Percentiles rank a stretch among this genome's conserved stretches.
Evolutionary conservation across 2,888 invertebrate species (phyloP).

Genomic region (Bombylius major): DNA sequence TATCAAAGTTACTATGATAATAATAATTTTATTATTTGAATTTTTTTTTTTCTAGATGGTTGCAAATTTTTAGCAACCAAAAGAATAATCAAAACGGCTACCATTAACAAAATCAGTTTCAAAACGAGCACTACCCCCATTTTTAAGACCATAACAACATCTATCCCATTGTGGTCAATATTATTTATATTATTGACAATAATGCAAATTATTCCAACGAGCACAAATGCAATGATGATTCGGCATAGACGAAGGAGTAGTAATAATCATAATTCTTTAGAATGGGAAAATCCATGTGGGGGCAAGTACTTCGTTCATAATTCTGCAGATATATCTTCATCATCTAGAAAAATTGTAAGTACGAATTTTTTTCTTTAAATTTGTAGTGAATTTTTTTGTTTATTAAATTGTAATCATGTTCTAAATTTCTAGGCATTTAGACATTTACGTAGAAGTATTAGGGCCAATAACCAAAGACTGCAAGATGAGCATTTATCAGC

Average conservation of each 20-base stretch:
- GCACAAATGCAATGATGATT: neutral
- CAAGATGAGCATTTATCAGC: neutral
- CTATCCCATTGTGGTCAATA: slow-evolving; percentile 13
- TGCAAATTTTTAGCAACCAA: slow-evolving; percentile 23
- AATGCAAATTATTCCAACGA: slow-evolving; percentile 8
- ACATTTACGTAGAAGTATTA: slow-evolving; percentile 2
- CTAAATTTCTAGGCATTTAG: slow-evolving; percentile 3
- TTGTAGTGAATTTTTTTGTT: neutral
- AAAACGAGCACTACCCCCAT: neutral
- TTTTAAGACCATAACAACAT: neutral
- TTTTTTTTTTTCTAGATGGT: slow-evolving; percentile 19
- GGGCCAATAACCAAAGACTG: neutral
- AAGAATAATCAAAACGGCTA: slow-evolving; percentile 27
- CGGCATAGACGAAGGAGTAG: neutral
- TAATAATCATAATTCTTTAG: slow-evolving; percentile 9
- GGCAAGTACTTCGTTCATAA: slow-evolving; percentile 14
- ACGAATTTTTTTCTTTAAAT: neutral
- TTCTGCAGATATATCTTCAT: neutral
- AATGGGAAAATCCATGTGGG: slow-evolving; percentile 31
- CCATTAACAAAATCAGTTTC: slow-evolving; percentile 7
- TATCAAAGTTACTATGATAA: too few relatives aligned
- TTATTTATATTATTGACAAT: slow-evolving; percentile 10
- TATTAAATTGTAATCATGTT: neutral
- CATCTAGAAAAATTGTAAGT: slow-evolving; percentile 3
- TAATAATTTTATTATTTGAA: neutral